phyloP scores from a whole-genome alignment of 2,888 invertebrate genomes.

The Epirrita christyi region DNA sequence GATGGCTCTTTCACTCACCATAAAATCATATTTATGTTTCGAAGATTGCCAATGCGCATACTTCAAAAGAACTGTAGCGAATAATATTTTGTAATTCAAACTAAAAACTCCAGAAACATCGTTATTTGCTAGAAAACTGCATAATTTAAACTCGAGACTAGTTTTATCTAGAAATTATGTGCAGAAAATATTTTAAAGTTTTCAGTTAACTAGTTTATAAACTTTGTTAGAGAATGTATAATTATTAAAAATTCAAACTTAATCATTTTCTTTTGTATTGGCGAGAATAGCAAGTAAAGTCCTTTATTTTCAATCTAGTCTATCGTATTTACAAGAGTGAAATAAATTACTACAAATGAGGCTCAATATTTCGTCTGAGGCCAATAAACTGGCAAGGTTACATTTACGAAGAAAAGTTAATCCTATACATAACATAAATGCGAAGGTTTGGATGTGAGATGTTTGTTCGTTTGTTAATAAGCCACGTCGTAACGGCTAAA shows the following conservation, averaged over 20 bases:
- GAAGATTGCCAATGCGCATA: too few species aligned
- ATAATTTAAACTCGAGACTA: too few species aligned
- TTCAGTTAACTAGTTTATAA: neutral
- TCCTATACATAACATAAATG: too few species aligned
- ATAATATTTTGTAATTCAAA: too few species aligned
- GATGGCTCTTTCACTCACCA: too few species aligned
- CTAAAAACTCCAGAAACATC: neutral
- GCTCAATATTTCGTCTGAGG: neutral
- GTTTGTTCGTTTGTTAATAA: too few species aligned
- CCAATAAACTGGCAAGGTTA: neutral
- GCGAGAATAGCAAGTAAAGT: neutral
- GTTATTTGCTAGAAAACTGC: neutral
- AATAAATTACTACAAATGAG: conserved; percentile 1
- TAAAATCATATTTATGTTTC: too few species aligned
- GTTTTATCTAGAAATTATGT: neutral
- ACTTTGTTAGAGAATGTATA: neutral
- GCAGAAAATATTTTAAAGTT: conserved; percentile 10
- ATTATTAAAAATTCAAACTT: conserved; percentile 4
- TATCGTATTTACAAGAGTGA: neutral
- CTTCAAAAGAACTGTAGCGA: too few species aligned
- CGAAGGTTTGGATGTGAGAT: too few species aligned
- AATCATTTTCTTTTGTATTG: neutral
- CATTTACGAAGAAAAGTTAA: too few species aligned
- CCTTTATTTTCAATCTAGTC: neutral
- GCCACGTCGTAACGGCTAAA: too few species aligned